Percentiles rank a stretch among this genome's conserved stretches.
phyloP scores from a whole-genome alignment of 2,888 invertebrate species.

The Portevinia maculata region DNA sequence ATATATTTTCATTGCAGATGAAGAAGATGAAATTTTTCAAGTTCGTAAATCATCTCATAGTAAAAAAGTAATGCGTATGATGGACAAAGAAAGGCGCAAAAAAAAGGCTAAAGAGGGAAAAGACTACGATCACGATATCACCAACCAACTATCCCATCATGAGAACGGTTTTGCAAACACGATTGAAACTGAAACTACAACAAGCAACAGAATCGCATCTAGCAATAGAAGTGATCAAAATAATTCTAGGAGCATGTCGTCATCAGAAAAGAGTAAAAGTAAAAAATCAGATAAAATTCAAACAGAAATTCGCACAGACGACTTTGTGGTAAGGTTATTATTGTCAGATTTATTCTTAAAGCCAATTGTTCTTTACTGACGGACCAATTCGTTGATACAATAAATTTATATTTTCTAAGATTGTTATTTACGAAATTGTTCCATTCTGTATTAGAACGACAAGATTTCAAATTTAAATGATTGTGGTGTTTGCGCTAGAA shows the following conservation, averaged over 20 bases:
- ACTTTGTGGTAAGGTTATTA: constrained; percentile 86
- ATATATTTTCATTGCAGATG: constrained; percentile 82
- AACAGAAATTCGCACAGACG: constrained; percentile 88
- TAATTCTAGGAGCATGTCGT: constrained; percentile 37
- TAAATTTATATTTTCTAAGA: constrained; percentile 2
- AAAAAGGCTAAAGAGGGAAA: constrained; percentile 80
- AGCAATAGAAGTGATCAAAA: constrained; percentile 35
- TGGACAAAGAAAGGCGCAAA: constrained; percentile 89
- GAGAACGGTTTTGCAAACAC: background rate
- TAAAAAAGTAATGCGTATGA: constrained; percentile 92
- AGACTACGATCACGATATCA: constrained; percentile 70
- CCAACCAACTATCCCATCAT: constrained; percentile 47
- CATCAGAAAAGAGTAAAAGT: constrained; percentile 80
- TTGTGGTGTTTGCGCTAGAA: background rate
- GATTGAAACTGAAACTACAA: constrained; percentile 16
- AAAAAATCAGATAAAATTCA: constrained; percentile 84
- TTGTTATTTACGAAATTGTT: constrained; percentile 7
- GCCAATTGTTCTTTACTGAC: constrained; percentile 6
- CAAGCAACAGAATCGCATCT: constrained; percentile 18
- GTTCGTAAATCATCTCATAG: constrained; percentile 98
- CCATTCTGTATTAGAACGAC: background rate
- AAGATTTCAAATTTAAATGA: background rate
- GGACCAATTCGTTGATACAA: constrained; percentile 36
- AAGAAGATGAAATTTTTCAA: constrained; percentile 95
- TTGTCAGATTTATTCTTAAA: constrained; percentile 66